phyloP scores from a whole-genome alignment of 2,888 invertebrate species.

The Leptinotarsa juncta region DNA sequence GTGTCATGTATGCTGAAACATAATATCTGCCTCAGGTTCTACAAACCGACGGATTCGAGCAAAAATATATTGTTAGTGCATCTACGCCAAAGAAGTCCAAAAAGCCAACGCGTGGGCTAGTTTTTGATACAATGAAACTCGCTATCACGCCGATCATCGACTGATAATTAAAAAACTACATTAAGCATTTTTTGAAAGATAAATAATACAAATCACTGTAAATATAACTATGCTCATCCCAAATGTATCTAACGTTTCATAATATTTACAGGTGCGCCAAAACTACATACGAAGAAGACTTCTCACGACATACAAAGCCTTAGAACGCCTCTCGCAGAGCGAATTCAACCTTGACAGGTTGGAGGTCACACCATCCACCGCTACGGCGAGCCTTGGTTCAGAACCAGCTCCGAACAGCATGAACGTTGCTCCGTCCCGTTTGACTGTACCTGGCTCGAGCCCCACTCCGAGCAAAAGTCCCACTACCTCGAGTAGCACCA shows the following conservation, averaged over 20 bases:
- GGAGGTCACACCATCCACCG: constrained; percentile 72
- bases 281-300: constrained; percentile 83
- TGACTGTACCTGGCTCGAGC: constrained; percentile 64
- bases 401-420: constrained; percentile 40
- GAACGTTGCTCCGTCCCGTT: constrained; percentile 59
- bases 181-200: too few species aligned
- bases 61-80: too few species aligned
- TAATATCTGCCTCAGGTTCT: too few species aligned
- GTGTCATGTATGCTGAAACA: too few species aligned
- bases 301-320: constrained; percentile 82
- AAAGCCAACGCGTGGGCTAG: too few species aligned
- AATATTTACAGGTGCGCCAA: constrained; percentile 74
- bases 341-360: constrained; percentile 84
- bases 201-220: too few species aligned
- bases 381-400: constrained; percentile 59
- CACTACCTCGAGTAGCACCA: constrained; percentile 64
- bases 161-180: too few species aligned
- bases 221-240: background rate
- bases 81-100: too few species aligned
- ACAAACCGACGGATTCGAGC: too few species aligned
- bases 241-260: background rate
- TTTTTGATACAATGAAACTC: too few species aligned
- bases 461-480: constrained; percentile 54
- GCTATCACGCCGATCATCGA: too few species aligned
- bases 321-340: constrained; percentile 85